Percentiles rank a stretch among this genome's conserved stretches.
Conservation (phyloP, 2,113 vertebrate species). For the Hystrix cristata region DNA sequence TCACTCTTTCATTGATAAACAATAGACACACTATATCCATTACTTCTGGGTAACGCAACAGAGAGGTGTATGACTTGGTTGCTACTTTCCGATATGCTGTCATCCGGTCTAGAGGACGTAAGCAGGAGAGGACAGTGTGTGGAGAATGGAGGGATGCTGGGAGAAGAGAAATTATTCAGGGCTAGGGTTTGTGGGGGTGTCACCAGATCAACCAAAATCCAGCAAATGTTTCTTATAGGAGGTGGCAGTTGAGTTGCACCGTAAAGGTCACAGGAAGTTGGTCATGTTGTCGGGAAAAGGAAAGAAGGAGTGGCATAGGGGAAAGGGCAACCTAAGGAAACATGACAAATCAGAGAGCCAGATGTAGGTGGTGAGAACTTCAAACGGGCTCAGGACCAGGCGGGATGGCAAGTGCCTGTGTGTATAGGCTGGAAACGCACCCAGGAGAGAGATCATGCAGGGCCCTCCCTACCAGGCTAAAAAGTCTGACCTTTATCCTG, state of each 20-base stretch:
- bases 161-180: not conserved
- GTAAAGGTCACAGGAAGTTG: not conserved
- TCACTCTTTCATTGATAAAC: not conserved
- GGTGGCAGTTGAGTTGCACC: not conserved
- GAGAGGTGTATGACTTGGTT: not conserved
- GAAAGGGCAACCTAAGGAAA: not conserved
- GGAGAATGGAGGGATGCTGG: not conserved
- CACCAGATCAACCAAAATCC: not conserved
- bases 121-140: not conserved
- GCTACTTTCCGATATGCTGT: not conserved
- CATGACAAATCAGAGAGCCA: not conserved
- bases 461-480: not conserved
- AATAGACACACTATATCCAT: not conserved
- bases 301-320: not conserved
- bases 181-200: no score
- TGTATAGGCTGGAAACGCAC: not conserved
- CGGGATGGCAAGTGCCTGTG: not conserved
- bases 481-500: constrained; percentile 55
- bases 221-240: not conserved
- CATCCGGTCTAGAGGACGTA: no score
- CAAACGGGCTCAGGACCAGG: not conserved
- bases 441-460: not conserved
- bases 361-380: not conserved
- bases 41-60: not conserved
- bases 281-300: not conserved